phyloP scores from a whole-genome alignment of 2,888 invertebrate genomes.

The Amorpha juglandis region DNA sequence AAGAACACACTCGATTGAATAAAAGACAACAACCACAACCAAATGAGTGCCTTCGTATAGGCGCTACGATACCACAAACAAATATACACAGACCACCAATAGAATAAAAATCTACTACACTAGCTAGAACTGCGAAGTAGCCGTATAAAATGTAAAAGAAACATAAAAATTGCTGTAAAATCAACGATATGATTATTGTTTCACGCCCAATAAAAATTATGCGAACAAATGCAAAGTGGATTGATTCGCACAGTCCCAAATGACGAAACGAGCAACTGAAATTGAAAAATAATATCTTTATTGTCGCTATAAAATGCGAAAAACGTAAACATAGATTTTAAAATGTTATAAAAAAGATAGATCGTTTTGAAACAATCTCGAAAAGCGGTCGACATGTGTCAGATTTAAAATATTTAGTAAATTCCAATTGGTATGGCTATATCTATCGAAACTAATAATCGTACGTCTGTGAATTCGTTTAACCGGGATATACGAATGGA shows the following conservation, averaged over 20 bases:
- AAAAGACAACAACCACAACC: too few species aligned
- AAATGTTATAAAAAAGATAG: conserved; percentile 17
- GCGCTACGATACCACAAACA: too few species aligned
- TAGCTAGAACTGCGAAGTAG: too few species aligned
- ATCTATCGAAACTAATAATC: conserved; percentile 43
- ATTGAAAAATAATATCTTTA: background rate
- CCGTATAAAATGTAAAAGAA: too few species aligned
- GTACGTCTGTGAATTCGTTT: conserved; percentile 38
- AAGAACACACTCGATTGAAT: too few species aligned
- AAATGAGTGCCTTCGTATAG: too few species aligned
- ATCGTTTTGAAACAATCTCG: conserved; percentile 15
- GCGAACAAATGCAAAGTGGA: background rate
- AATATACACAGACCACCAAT: too few species aligned
- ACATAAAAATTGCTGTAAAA: too few species aligned
- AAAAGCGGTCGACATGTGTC: conserved; percentile 27
- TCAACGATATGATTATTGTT: too few species aligned
- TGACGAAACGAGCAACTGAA: background rate
- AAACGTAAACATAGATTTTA: conserved; percentile 21
- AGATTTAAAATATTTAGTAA: conserved; percentile 36
- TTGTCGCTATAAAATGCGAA: background rate
- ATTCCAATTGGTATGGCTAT: conserved; percentile 39
- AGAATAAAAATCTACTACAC: too few species aligned
- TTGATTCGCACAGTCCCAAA: background rate
- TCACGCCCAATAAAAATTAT: too few species aligned
- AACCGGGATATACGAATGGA: conserved; percentile 48